Evolutionary conservation across 2,888 invertebrate species (phyloP).

Genomic region (Eupithecia centaureata): DNA sequence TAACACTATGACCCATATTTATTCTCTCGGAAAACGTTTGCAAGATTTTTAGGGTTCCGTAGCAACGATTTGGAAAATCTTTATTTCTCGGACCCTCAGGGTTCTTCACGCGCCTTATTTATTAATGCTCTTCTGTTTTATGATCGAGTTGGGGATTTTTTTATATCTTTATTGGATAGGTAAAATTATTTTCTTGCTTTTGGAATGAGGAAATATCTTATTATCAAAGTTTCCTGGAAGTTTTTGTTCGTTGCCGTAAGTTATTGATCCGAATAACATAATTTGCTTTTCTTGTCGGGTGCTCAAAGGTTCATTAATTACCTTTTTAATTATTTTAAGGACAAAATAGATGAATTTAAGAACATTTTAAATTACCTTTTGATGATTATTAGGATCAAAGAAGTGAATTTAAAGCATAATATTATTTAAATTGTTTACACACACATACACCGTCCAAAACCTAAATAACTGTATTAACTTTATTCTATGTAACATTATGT

Average conservation of each 20-base stretch:
- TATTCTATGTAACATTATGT: too few relatives aligned
- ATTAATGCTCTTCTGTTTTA: constrained; percentile 70
- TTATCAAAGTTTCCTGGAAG: background rate
- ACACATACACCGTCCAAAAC: too few relatives aligned
- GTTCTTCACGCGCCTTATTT: constrained; percentile 66
- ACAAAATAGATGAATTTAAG: background rate
- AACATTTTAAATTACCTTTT: background rate
- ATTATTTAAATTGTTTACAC: too few relatives aligned
- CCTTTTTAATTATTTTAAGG: background rate
- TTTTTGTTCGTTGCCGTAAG: constrained; percentile 3
- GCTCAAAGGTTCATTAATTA: too few relatives aligned
- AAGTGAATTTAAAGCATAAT: too few relatives aligned
- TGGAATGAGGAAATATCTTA: background rate
- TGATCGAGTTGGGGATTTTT: constrained; percentile 59
- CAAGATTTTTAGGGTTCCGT: constrained; percentile 76
- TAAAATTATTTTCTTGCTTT: constrained; percentile 31
- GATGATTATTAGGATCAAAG: too few relatives aligned
- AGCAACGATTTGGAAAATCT: constrained; percentile 79
- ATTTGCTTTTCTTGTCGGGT: constrained; percentile 2
- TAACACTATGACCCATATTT: constrained; percentile 79
- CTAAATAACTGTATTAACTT: too few relatives aligned
- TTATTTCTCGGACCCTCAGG: constrained; percentile 70
- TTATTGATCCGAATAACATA: background rate
- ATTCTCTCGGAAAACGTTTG: constrained; percentile 72
- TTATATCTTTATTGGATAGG: constrained; percentile 58